These are phyloP conservation scores for Dendrolimus houi DNA, from an alignment of 2,888 invertebrate genomes.

Conservation along the genomic window DNA sequence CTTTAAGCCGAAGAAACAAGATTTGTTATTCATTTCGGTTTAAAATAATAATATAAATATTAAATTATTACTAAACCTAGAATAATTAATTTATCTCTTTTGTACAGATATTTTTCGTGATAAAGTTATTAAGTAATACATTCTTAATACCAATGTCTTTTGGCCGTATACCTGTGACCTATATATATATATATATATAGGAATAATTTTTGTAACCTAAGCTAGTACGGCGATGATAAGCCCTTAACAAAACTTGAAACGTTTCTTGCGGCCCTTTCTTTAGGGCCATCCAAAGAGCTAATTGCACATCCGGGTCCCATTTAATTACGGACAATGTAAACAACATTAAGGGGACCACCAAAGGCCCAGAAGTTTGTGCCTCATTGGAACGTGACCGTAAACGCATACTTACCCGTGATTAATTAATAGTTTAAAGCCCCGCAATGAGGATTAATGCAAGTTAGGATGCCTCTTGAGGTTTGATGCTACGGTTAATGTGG, in stretches of 20 bases:
- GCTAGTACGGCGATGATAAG: too few species aligned
- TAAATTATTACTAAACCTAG: too few species aligned
- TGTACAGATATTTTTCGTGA: too few species aligned
- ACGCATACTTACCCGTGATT: constrained; percentile 36
- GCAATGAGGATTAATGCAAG: constrained; percentile 36
- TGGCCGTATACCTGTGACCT: too few species aligned
- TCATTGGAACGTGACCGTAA: constrained; percentile 29
- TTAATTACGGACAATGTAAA: constrained; percentile 55
- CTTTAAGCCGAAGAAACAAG: too few species aligned
- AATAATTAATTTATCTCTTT: too few species aligned
- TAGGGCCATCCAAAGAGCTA: constrained; percentile 15
- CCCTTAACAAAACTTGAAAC: constrained; percentile 5
- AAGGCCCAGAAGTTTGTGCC: constrained; percentile 35
- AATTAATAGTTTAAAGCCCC: constrained; percentile 39
- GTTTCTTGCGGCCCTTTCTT: constrained; percentile 9
- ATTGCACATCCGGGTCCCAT: constrained; percentile 35
- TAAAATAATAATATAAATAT: too few species aligned
- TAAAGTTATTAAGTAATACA: too few species aligned
- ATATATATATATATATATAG: too few species aligned
- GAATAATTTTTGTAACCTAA: too few species aligned
- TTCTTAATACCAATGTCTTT: too few species aligned
- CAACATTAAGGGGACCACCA: constrained; percentile 51
- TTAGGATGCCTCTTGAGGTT: constrained; percentile 28
- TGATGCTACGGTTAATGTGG: constrained; percentile 7
- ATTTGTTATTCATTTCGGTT: too few species aligned